phyloP scores from a whole-genome alignment of 2,888 invertebrate species.

The Hydrotaea diabolus region DNA sequence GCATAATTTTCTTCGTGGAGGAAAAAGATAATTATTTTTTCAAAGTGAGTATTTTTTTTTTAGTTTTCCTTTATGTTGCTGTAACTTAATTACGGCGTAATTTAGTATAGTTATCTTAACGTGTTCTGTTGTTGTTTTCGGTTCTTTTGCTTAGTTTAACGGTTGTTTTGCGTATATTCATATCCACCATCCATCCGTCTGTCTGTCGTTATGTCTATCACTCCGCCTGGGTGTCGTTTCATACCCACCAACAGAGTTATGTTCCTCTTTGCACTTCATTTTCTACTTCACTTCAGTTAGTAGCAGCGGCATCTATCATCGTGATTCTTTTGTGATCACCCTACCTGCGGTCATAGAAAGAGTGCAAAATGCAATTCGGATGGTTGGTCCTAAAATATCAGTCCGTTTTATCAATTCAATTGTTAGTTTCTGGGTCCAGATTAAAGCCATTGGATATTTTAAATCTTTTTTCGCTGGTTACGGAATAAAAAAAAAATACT shows the following conservation, averaged over 20 bases:
- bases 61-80: background rate
- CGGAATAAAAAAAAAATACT: no score
- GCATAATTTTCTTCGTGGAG: no score
- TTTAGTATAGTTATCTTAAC: constrained; percentile 19
- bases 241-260: constrained; percentile 11
- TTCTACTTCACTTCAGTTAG: constrained; percentile 37
- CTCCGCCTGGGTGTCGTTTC: constrained; percentile 2
- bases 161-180: constrained; percentile 28
- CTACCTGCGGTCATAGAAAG: background rate
- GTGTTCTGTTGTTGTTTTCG: constrained; percentile 36
- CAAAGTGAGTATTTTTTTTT: constrained; percentile 10
- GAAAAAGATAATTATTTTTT: constrained; percentile 2
- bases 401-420: no score
- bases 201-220: no score
- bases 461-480: no score
- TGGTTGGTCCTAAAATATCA: no score
- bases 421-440: no score
- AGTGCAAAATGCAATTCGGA: no score
- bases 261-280: constrained; percentile 33
- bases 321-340: constrained; percentile 25
- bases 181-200: constrained; percentile 5
- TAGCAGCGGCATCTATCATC: background rate
- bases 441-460: no score
- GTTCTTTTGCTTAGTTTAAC: constrained; percentile 29
- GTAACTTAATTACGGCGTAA: constrained; percentile 24